phyloP scores from a whole-genome alignment of 2,113 vertebrate species.

The Galbula dea region DNA sequence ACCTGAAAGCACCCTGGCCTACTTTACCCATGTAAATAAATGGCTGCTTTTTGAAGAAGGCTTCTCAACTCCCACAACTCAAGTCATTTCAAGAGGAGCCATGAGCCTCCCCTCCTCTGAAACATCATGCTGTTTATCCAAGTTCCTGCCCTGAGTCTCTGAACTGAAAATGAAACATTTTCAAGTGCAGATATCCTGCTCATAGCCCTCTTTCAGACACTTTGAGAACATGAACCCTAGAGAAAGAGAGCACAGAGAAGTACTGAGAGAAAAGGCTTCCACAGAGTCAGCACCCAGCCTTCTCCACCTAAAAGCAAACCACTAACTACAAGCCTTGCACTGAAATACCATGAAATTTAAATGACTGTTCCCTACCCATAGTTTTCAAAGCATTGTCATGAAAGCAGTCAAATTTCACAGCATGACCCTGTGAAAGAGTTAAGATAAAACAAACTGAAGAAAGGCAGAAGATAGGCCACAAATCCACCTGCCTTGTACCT shows the following conservation, averaged over 20 bases:
- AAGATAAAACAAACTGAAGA: neutral
- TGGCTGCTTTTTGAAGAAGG: neutral
- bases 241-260: neutral
- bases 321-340: neutral
- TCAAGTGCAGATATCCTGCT: neutral
- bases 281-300: rapidly evolving
- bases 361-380: neutral
- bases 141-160: neutral
- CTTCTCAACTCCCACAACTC: neutral
- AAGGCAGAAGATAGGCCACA: neutral
- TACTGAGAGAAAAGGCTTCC: neutral
- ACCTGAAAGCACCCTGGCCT: neutral
- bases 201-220: neutral
- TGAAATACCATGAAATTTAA: neutral
- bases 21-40: neutral
- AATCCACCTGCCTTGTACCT: neutral
- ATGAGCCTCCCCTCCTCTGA: neutral
- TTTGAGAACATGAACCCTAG: neutral
- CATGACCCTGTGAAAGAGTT: neutral
- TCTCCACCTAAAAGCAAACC: neutral
- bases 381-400: neutral
- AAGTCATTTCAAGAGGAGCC: neutral
- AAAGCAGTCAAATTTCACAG: neutral
- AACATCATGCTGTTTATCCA: neutral
- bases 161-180: neutral